phyloP scores from a whole-genome alignment of 2,797 vertebrate species.

The Scleropages formosus region DNA sequence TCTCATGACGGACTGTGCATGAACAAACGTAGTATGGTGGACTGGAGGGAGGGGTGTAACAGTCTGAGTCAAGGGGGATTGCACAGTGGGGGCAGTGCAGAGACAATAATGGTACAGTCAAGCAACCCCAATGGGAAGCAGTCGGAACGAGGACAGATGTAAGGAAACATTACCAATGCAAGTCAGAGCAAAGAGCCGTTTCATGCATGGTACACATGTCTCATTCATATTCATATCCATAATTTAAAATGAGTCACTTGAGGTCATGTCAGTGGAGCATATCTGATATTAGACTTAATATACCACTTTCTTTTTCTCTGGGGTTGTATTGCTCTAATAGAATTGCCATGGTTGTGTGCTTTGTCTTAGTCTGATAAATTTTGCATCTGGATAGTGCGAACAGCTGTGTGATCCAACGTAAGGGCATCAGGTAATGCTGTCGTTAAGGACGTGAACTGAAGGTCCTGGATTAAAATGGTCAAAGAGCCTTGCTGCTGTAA shows the following conservation, averaged over 20 bases:
- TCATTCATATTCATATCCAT: slow-evolving; percentile 18
- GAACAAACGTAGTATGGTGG: neutral
- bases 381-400: too few species aligned
- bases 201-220: neutral
- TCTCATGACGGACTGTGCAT: neutral
- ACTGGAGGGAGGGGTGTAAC: neutral
- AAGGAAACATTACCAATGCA: neutral
- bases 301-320: neutral
- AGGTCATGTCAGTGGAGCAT: neutral
- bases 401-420: too few species aligned
- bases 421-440: neutral
- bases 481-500: neutral
- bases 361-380: neutral
- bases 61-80: neutral
- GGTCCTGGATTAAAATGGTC: too few species aligned
- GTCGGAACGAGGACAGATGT: neutral
- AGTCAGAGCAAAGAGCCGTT: neutral
- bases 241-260: neutral
- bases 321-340: neutral
- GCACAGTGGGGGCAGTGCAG: neutral
- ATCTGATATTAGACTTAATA: neutral
- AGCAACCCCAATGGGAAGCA: neutral
- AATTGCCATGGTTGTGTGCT: slow-evolving; percentile 2
- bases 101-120: neutral
- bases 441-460: neutral